phyloP scores from a whole-genome alignment of 1,140 invertebrate genomes.

The Drosophila dunni region DNA sequence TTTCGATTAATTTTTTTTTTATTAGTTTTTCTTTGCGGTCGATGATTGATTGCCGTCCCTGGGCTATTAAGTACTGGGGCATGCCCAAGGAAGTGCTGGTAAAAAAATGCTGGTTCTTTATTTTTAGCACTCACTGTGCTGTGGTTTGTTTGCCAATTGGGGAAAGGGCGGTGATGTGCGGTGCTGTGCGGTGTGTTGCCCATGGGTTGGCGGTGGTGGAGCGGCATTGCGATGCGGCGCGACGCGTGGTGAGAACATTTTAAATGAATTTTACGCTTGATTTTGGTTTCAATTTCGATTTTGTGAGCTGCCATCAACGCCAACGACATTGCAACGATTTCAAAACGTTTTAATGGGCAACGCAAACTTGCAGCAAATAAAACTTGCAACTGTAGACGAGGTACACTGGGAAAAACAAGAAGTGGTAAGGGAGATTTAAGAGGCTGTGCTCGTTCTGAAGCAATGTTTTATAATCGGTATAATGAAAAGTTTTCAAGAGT shows the following conservation, averaged over 20 bases:
- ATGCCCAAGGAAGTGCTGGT: neutral
- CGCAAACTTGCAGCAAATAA: conserved; percentile 67
- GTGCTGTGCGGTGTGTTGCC: too few relatives aligned
- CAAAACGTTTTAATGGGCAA: conserved; percentile 50
- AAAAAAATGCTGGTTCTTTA: conserved; percentile 33
- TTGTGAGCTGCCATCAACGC: conserved; percentile 40
- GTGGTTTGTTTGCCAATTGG: neutral
- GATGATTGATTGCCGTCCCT: conserved; percentile 27
- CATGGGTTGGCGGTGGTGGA: too few relatives aligned
- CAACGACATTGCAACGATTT: conserved; percentile 14
- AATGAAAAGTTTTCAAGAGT: too few relatives aligned
- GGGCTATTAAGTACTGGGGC: neutral
- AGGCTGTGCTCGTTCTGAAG: too few relatives aligned
- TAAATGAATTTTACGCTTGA: conserved; percentile 79
- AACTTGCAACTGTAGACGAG: conserved; percentile 58
- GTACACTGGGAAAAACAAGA: neutral
- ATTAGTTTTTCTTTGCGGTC: neutral
- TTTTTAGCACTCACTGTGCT: conserved; percentile 55
- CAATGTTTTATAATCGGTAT: too few relatives aligned
- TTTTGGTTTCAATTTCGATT: conserved; percentile 77
- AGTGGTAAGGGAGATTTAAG: too few relatives aligned
- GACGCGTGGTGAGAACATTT: conserved; percentile 52
- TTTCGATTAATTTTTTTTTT: neutral
- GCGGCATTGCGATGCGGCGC: neutral
- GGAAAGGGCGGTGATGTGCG: too few relatives aligned